phyloP scores from a whole-genome alignment of 2,113 vertebrate genomes.

The Oxyura jamaicensis region DNA sequence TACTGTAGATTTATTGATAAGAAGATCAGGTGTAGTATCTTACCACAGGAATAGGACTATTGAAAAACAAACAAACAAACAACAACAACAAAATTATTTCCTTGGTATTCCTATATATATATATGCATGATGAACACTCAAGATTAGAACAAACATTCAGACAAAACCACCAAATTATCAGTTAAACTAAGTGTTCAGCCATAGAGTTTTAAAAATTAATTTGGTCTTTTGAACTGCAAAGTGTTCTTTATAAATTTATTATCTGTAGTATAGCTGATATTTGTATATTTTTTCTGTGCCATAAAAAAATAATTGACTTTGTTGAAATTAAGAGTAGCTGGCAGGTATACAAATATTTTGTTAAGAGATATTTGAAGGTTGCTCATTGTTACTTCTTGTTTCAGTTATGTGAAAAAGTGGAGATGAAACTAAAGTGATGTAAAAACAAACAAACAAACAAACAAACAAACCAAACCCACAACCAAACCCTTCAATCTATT shows the following conservation, averaged over 20 bases:
- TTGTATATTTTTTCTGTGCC: background rate
- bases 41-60: background rate
- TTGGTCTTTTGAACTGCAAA: background rate
- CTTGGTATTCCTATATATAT: background rate
- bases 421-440: background rate
- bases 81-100: background rate
- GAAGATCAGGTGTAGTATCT: background rate
- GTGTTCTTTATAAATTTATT: background rate
- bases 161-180: background rate
- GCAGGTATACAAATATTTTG: background rate
- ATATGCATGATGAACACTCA: background rate
- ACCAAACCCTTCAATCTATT: background rate
- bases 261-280: background rate
- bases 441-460: background rate
- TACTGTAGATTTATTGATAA: background rate
- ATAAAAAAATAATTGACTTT: background rate
- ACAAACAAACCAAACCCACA: background rate
- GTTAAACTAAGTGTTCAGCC: background rate
- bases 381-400: background rate
- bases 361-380: background rate
- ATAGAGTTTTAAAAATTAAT: background rate
- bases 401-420: background rate
- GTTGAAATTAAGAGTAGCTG: background rate
- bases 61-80: background rate
- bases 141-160: background rate